Base-by-base conservation (phyloP, 2,113 vertebrate genomes). In the Panthera leo region DNA sequence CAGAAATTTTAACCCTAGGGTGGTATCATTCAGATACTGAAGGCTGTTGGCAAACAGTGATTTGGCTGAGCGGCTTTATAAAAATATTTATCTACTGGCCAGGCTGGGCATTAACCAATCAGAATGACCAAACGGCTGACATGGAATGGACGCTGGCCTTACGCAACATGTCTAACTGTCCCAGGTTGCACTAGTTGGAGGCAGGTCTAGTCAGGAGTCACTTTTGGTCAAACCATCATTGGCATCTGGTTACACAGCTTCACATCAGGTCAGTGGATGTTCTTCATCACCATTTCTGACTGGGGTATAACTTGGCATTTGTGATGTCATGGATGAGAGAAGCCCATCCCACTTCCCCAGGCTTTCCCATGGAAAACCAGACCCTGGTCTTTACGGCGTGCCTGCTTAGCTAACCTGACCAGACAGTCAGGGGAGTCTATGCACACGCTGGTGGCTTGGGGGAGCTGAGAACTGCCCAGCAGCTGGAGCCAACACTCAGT, bases 391-490 rank as follows among this genome's bases (percentile, higher is more conserved):
- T 48, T 18, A 23, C 42, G 34, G 19, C 3, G 4, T 11, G 16
- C 71, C 53, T 78, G 76, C 88, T 48, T 25, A 61, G 76, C 39
- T 82, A 12, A 67, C 1, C 9, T 5, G 61, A 29, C 78, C n/a
- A 6, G 18, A 55, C 6, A 11, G 4, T 29, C 78, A 3, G 70
- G 6, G 67, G 39, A 31, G 16, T 3, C 21, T 61, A 25, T 23
- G 13, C 5, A 31, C 21, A 3, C 0, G 3, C 15, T 8, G 12
- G 63, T 16, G 39, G 27, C 71, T 23, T 6, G 5, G 5, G 36
- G 51, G 4, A 55, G 25, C 53, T 65, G 36, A 75, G 84, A 79
- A 55, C 25, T 29, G 13, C 70, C 39, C 34, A 25, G 68, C 25
- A 51, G 23, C 65, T 73, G 7, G 1, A 16, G 15, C 6, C 67